A percentile compares a stretch with the other conserved stretches of the same genome.
These are phyloP conservation scores for Rhea americana DNA, from an alignment of 2,113 vertebrate genomes.

Conservation along the genomic window DNA sequence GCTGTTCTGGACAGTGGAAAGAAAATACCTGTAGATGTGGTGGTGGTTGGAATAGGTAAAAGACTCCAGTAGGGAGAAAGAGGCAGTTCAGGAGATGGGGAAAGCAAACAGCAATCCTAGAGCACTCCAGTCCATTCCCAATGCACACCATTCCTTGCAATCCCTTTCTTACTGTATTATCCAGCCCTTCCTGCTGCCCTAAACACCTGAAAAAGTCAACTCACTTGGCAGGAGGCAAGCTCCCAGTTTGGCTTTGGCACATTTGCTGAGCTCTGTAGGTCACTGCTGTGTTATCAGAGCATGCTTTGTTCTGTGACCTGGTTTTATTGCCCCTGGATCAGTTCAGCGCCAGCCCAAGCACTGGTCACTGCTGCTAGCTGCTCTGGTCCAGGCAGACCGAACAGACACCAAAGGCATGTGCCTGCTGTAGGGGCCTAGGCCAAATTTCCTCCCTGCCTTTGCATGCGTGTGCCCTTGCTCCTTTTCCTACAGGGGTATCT, in stretches of 20 bases:
- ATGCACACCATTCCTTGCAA: neutral
- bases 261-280: neutral
- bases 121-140: neutral
- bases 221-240: neutral
- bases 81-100: neutral
- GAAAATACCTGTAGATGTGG: slow-evolving; percentile 80
- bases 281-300: neutral
- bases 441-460: neutral
- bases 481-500: slow-evolving; percentile 73
- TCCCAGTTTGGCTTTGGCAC: neutral
- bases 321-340: neutral
- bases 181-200: neutral
- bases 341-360: neutral
- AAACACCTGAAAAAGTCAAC: neutral
- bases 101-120: neutral
- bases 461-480: neutral
- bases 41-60: slow-evolving; percentile 85
- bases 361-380: neutral
- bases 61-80: neutral
- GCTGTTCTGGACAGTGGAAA: slow-evolving; percentile 77
- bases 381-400: neutral
- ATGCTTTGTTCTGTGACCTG: neutral
- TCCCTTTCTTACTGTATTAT: neutral
- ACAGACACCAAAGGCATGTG: neutral
- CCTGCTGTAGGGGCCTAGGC: neutral